Conservation (phyloP, 2,797 vertebrate species). For the Channallabes apus region DNA sequence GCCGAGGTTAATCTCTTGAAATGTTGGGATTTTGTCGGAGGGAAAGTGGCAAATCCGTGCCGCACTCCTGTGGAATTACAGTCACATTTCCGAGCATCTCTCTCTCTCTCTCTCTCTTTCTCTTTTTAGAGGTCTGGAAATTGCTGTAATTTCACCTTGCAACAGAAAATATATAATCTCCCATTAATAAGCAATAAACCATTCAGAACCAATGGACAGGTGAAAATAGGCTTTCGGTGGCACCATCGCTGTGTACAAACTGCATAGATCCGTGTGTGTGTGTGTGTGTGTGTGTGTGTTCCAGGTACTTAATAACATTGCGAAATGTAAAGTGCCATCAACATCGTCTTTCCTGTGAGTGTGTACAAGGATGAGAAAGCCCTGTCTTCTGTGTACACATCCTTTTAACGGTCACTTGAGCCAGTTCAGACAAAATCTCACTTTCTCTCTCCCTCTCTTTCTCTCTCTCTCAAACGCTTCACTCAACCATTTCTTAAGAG, state of each 20-base stretch:
- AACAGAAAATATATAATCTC: constrained; percentile 22
- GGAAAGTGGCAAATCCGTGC: constrained; percentile 76
- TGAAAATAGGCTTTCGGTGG: background rate
- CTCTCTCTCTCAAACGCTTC: constrained; percentile 36
- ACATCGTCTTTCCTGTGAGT: no score
- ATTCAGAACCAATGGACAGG: background rate
- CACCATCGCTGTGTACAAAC: background rate
- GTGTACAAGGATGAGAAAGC: background rate
- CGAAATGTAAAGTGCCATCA: background rate
- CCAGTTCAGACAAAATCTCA: constrained; percentile 41
- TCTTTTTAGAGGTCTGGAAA: constrained; percentile 3
- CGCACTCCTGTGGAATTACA: constrained; percentile 72
- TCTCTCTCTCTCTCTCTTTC: constrained; percentile 14
- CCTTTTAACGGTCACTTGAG: constrained; percentile 36
- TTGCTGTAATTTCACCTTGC: constrained; percentile 1
- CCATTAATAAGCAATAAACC: constrained; percentile 36
- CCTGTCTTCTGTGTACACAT: constrained; percentile 14
- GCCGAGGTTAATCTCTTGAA: constrained; percentile 83
- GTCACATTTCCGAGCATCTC: constrained; percentile 63
- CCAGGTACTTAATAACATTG: background rate
- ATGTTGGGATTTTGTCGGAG: constrained; percentile 81
- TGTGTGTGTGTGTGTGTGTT: background rate
- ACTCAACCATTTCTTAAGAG: constrained; percentile 44
- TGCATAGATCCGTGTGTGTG: background rate
- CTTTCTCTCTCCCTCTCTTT: background rate